Base-by-base conservation (phyloP, 2,888 invertebrate species). In the Helicoverpa assulta region DNA sequence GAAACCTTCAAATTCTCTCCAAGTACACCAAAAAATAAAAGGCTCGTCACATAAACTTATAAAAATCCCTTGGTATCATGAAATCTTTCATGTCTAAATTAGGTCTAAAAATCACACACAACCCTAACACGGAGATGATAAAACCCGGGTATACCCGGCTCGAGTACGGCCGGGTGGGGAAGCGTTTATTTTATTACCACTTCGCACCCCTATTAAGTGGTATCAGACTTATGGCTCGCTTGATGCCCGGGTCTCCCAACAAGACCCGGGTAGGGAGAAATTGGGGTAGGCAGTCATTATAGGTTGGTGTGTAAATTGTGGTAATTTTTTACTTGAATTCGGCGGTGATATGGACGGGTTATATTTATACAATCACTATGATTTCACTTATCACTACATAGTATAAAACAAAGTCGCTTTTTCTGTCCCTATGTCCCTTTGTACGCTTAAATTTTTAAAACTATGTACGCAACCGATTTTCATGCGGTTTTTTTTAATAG, bases 131-230 rank as follows among this genome's bases (percentile, higher is more conserved):
- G 51, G 50, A 21, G 4, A 54, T 52, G 57, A 65, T 70, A 72
- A 71, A 58, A 60, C 64, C 58, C 54, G 51, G 5, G 66, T 51
- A 64, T n/a, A 54, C 47, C 72, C 58, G 50, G 18, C 54, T 55
- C 14, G 18, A 73, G 71, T 72, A 19, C 54, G 53, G 67, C 56
- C 62, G n/a, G 51, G 26, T 16, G 65, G 63, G 60, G 55, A 57
- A 64, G 57, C 78, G 75, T 82, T 82, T 82, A 80, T 82, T 82
- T 82, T 78, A 82, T 73, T 61, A 73, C 60, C 59, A 82, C 75
- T 82, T 82, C 67, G 58, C 82, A 70, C 71, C 75, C 66, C 71
- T 73, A 80, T 82, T 82, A 82, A 78, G 77, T 69, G 79, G 77
- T 73, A 74, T 70, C 52, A 62, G 68, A 73, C 80, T 78, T 80